These are phyloP conservation scores for Andinoacara biseriatus DNA, from an alignment of 2,113 vertebrate species.

Conservation along the genomic window DNA sequence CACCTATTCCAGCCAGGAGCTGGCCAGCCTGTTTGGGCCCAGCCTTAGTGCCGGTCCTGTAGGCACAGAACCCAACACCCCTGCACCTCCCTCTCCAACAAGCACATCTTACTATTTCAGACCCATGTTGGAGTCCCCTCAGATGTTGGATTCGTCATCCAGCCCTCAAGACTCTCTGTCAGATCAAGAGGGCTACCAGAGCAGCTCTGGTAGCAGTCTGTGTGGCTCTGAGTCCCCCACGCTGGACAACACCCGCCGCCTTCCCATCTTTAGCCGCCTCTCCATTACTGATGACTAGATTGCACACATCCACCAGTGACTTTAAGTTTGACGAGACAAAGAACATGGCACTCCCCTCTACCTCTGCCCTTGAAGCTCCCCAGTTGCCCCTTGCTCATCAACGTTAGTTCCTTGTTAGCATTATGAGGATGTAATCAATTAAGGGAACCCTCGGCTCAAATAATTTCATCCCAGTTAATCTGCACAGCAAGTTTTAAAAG, in stretches of 20 bases:
- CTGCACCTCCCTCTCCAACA: conserved; percentile 84
- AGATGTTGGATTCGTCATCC: conserved; percentile 90
- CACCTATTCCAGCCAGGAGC: conserved; percentile 99
- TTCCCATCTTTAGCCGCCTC: conserved; percentile 99
- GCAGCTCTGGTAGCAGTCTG: conserved; percentile 95
- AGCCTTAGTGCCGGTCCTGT: conserved; percentile 86
- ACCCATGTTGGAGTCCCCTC: conserved; percentile 93
- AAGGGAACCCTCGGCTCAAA: conserved; percentile 74
- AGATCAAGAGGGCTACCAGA: conserved; percentile 98
- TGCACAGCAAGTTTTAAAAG: conserved; percentile 44
- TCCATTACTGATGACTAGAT: conserved; percentile 96
- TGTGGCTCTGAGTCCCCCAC: conserved; percentile 95
- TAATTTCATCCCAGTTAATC: conserved; percentile 58
- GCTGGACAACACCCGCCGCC: conserved; percentile 94
- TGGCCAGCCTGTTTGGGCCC: conserved; percentile 93
- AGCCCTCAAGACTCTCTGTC: conserved; percentile 97
- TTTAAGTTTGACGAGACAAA: conserved; percentile 62
- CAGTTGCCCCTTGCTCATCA: conserved; percentile 26
- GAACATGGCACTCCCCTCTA: conserved; percentile 76
- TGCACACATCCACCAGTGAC: conserved; percentile 39
- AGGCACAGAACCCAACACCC: conserved; percentile 79
- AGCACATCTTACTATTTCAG: conserved; percentile 88
- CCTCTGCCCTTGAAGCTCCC: conserved; percentile 55
- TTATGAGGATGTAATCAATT: conserved; percentile 69
- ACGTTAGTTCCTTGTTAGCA: conserved; percentile 65